These are phyloP conservation scores for Pentamera pediparva DNA, from an alignment of 53 echinoderm and acorn worm genomes.

Conservation along the genomic window DNA sequence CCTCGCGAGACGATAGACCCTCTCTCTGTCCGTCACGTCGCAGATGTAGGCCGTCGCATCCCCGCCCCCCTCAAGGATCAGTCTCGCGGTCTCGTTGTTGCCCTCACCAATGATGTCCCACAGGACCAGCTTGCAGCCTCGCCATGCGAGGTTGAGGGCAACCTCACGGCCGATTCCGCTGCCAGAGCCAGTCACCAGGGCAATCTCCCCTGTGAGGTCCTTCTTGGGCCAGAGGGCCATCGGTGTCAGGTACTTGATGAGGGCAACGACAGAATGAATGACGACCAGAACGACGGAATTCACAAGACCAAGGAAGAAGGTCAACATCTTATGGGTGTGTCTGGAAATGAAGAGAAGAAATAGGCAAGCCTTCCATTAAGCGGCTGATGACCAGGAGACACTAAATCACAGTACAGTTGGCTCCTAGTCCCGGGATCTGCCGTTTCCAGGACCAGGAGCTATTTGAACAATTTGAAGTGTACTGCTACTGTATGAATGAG, in stretches of 20 bases:
- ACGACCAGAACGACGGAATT: slow-evolving; percentile 4
- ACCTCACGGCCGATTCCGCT: slow-evolving; percentile 53
- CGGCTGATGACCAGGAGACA: too few species aligned
- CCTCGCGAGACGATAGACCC: slow-evolving; percentile 48
- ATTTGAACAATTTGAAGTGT: not conserved
- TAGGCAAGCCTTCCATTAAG: not conserved
- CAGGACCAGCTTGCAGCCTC: slow-evolving; percentile 45
- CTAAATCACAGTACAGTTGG: not conserved
- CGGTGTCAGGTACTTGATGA: slow-evolving; percentile 20
- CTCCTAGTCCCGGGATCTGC: not conserved
- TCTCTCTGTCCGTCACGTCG: slow-evolving; percentile 58
- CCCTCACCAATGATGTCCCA: slow-evolving; percentile 67
- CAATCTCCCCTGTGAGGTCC: slow-evolving; percentile 57
- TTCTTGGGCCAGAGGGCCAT: slow-evolving; percentile 44
- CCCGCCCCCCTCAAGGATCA: slow-evolving; percentile 50
- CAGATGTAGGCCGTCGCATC: slow-evolving; percentile 44
- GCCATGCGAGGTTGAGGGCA: slow-evolving; percentile 4
- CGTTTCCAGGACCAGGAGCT: not conserved
- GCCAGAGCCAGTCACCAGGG: slow-evolving; percentile 70
- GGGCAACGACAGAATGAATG: not conserved
- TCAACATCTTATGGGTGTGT: not conserved
- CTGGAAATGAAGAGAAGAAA: not conserved
- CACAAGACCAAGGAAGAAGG: not conserved
- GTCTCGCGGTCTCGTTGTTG: slow-evolving; percentile 51
- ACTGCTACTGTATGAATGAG: too few species aligned